Conservation (phyloP, 2,113 vertebrate species). For the Poicephalus meyeri region DNA sequence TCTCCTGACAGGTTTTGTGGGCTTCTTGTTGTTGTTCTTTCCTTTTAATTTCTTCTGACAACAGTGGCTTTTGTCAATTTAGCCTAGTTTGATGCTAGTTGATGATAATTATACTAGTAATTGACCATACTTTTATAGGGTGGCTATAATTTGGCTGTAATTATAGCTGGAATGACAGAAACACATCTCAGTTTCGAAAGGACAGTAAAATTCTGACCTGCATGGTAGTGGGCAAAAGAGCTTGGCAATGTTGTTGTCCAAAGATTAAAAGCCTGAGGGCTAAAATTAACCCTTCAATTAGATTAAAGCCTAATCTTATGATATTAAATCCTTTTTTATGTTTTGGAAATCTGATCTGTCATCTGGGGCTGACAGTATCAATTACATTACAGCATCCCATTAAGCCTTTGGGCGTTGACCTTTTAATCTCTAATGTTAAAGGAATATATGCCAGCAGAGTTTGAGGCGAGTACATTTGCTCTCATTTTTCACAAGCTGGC, state of each 20-base stretch:
- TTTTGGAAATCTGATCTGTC: not conserved
- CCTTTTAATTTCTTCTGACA: not conserved
- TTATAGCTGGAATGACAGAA: not conserved
- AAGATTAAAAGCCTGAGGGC: constrained; percentile 27
- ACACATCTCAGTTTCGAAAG: not conserved
- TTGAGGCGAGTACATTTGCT: not conserved
- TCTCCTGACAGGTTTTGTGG: not conserved
- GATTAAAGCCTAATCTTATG: constrained; percentile 18
- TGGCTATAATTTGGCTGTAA: constrained; percentile 8
- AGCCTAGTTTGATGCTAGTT: constrained; percentile 12
- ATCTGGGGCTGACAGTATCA: constrained; percentile 3
- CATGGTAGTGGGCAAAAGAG: not conserved
- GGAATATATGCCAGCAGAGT: not conserved
- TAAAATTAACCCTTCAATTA: constrained; percentile 42
- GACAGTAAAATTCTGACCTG: not conserved
- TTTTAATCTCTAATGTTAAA: not conserved
- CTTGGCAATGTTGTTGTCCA: not conserved
- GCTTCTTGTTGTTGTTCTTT: not conserved
- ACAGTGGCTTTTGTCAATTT: not conserved
- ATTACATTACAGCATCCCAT: not conserved
- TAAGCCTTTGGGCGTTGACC: not conserved
- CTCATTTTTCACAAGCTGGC: not conserved
- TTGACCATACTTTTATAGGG: not conserved
- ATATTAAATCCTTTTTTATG: constrained; percentile 2
- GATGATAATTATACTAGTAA: constrained; percentile 13